These are phyloP conservation scores for Seriola dumerili DNA, from an alignment of 2,113 vertebrate genomes.

Conservation along the genomic window DNA sequence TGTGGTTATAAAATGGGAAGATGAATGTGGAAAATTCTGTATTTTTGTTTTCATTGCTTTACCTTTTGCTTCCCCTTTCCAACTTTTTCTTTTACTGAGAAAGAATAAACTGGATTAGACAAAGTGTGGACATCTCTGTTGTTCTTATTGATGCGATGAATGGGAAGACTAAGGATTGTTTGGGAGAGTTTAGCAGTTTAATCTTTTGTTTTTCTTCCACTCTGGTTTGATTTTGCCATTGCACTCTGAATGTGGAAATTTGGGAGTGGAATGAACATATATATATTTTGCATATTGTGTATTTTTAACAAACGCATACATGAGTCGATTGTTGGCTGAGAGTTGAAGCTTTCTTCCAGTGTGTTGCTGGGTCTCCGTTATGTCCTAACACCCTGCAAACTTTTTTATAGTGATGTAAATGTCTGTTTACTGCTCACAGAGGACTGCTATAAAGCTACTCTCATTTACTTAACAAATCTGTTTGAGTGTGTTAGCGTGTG, in stretches of 20 bases:
- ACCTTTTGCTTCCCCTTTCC: constrained; percentile 62
- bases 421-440: constrained; percentile 50
- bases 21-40: constrained; percentile 82
- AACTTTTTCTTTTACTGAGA: constrained; percentile 91
- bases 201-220: background rate
- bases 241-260: background rate
- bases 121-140: constrained; percentile 69
- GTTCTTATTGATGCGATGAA: constrained; percentile 54
- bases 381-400: constrained; percentile 29
- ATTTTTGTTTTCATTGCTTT: constrained; percentile 75
- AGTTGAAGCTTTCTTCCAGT: background rate
- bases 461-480: constrained; percentile 57
- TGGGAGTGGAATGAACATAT: background rate
- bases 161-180: background rate
- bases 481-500: background rate
- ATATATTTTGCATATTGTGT: background rate
- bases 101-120: constrained; percentile 95
- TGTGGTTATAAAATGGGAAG: constrained; percentile 70
- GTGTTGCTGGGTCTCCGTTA: constrained; percentile 22
- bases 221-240: background rate
- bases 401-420: constrained; percentile 53
- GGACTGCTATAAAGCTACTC: constrained; percentile 53
- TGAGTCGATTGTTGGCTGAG: background rate
- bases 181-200: background rate
- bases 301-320: background rate